A percentile compares a stretch with the other conserved stretches of the same genome.
These are phyloP conservation scores for Drosophila melanica DNA, from an alignment of 1,140 invertebrate species.

Conservation along the genomic window DNA sequence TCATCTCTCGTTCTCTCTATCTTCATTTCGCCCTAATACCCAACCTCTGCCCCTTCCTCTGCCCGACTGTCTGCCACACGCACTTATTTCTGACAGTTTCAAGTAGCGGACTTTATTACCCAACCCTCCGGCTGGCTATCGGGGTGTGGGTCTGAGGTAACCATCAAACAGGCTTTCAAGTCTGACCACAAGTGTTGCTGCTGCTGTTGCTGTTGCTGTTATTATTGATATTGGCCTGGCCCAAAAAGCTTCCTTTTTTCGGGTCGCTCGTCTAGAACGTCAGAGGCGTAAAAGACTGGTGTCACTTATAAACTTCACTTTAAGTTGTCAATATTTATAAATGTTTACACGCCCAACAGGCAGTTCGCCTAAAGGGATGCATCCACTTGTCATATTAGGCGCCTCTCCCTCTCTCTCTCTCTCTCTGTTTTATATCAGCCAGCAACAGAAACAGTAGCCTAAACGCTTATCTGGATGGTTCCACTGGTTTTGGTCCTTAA, in stretches of 20 bases:
- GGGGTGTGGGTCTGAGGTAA: conserved; percentile 29
- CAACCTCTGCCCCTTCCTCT: neutral
- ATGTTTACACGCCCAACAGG: conserved; percentile 67
- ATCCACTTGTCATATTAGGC: conserved; percentile 5
- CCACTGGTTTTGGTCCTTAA: neutral
- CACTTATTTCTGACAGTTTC: conserved; percentile 75
- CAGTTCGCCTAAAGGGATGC: conserved; percentile 13
- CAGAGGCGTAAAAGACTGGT: conserved; percentile 37
- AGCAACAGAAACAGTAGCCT: neutral
- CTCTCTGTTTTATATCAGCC: conserved; percentile 3
- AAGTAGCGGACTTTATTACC: conserved; percentile 77
- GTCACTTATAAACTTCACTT: conserved; percentile 81
- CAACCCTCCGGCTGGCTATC: conserved; percentile 43
- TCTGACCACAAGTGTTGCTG: conserved; percentile 74
- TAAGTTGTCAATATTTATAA: conserved; percentile 82
- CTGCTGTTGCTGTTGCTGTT: conserved; percentile 43
- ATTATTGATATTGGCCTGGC: conserved; percentile 32
- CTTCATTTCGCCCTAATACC: neutral
- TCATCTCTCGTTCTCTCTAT: conserved; percentile 45
- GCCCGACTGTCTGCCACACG: conserved; percentile 29
- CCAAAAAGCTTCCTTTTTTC: conserved; percentile 65
- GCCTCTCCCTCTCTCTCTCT: neutral
- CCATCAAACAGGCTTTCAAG: conserved; percentile 79
- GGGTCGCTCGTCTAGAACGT: conserved; percentile 5
- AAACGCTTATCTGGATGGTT: neutral